Evolutionary conservation across 1,140 invertebrate genomes (phyloP).

Genomic region (Caerostris darwini): DNA sequence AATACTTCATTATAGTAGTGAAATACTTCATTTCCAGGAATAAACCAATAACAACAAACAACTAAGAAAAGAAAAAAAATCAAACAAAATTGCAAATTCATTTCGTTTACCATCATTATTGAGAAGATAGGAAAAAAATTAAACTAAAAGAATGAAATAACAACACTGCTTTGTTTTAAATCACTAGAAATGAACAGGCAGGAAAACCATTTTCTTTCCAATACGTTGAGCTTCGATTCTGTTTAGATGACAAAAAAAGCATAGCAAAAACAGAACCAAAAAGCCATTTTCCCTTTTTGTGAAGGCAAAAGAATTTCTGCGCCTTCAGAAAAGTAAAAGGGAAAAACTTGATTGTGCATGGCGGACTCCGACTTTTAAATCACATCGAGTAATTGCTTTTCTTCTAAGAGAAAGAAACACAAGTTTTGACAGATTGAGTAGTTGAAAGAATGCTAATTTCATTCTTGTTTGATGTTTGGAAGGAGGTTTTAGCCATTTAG

Average conservation of each 20-base stretch:
- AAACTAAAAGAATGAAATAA: background rate
- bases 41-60: constrained; percentile 15
- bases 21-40: background rate
- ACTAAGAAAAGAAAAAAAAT: background rate
- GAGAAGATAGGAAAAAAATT: background rate
- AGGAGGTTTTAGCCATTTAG: constrained; percentile 34
- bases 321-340: constrained; percentile 36
- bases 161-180: constrained; percentile 26
- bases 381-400: constrained; percentile 72
- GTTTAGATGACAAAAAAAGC: background rate
- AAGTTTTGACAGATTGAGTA: constrained; percentile 66
- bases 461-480: constrained; percentile 66
- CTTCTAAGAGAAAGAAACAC: constrained; percentile 11
- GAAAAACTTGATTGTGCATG: constrained; percentile 57
- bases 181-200: constrained; percentile 32
- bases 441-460: constrained; percentile 67
- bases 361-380: constrained; percentile 58
- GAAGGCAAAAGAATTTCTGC: constrained; percentile 13
- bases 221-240: background rate
- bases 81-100: background rate
- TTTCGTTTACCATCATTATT: background rate
- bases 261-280: background rate
- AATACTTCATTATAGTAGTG: too few relatives aligned
- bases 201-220: constrained; percentile 20
- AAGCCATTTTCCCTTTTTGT: constrained; percentile 28